Percentiles rank a stretch among this genome's conserved stretches.
Evolutionary conservation across 1,140 invertebrate species (phyloP).

Genomic region (Gonioctena quinquepunctata): DNA sequence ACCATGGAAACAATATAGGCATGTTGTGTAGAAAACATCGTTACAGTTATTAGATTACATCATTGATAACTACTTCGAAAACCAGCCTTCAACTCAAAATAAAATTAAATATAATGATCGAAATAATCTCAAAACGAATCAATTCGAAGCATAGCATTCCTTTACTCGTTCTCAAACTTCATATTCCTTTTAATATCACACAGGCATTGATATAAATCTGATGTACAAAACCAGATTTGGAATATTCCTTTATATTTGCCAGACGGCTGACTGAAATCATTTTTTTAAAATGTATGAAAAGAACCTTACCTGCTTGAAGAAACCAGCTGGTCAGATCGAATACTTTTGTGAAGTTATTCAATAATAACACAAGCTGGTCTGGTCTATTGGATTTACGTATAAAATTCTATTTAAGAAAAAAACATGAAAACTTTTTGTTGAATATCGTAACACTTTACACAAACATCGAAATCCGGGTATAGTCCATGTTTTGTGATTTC

Average conservation of each 20-base stretch:
- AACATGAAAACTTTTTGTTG: constrained; percentile 7
- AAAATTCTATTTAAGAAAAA: constrained; percentile 20
- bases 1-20: too few relatives aligned
- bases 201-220: constrained; percentile 17
- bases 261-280: constrained; percentile 15
- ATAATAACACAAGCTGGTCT: background rate
- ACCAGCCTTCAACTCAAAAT: too few relatives aligned
- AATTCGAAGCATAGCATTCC: background rate
- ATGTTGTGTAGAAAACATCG: too few relatives aligned
- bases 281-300: constrained; percentile 16
- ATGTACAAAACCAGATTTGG: constrained; percentile 16
- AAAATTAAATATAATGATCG: background rate
- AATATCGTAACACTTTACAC: constrained; percentile 19
- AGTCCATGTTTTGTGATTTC: constrained; percentile 9
- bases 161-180: constrained; percentile 5
- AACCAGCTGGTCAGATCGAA: constrained; percentile 3
- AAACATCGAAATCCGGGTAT: constrained; percentile 8
- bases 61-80: too few relatives aligned
- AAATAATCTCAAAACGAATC: background rate
- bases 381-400: background rate
- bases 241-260: constrained; percentile 10
- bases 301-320: constrained; percentile 9
- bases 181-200: constrained; percentile 12
- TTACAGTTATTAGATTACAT: too few relatives aligned
- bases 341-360: background rate